Evolutionary conservation across 2,797 vertebrate species (phyloP).

Genomic region (Manis pentadactyla): DNA sequence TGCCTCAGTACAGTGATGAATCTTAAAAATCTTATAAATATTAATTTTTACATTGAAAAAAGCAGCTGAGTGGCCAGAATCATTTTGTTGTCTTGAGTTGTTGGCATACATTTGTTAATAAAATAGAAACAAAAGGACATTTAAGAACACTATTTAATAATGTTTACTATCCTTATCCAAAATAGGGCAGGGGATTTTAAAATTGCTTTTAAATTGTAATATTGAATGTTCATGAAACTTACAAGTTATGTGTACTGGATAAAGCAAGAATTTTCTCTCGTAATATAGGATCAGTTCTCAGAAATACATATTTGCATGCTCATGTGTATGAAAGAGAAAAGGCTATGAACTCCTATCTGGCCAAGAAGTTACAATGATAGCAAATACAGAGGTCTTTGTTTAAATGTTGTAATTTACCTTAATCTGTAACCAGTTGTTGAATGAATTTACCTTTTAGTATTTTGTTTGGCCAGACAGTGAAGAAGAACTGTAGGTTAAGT

Average conservation of each 20-base stretch:
- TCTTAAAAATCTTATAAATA: neutral
- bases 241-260: neutral
- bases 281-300: constrained; percentile 16
- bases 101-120: constrained; percentile 26
- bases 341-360: neutral
- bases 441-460: neutral
- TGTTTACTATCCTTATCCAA: neutral
- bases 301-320: neutral
- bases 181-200: neutral
- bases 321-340: neutral
- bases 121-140: constrained; percentile 13
- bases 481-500: neutral
- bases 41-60: constrained; percentile 24
- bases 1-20: neutral
- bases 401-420: neutral
- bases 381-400: neutral
- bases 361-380: neutral
- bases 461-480: neutral
- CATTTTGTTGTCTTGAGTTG: neutral
- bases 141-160: constrained; percentile 4
- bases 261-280: neutral
- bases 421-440: neutral
- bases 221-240: constrained; percentile 30
- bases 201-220: neutral
- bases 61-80: constrained; percentile 17